Percentiles rank a stretch among this genome's conserved stretches.
Conservation (phyloP, 2,113 vertebrate genomes). For the Actenoides lindsayi region DNA sequence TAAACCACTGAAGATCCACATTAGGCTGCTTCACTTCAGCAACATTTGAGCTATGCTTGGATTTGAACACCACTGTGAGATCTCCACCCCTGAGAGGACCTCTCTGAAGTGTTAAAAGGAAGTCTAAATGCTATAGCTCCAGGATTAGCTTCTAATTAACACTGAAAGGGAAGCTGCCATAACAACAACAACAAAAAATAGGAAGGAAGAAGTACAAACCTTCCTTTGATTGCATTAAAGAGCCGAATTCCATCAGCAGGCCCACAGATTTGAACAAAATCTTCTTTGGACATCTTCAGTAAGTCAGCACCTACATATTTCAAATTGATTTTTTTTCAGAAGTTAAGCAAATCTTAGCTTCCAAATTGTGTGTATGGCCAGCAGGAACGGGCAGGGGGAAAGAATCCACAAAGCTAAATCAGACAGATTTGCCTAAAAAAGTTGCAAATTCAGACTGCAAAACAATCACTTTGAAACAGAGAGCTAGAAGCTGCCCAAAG, state of each 20-base stretch:
- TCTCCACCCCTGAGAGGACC: neutral
- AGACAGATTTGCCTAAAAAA: neutral
- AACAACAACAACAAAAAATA: neutral
- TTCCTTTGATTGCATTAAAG: conserved; percentile 93
- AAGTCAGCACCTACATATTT: conserved; percentile 87
- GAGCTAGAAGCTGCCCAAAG: neutral
- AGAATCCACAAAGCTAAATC: conserved; percentile 15
- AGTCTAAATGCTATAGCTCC: neutral
- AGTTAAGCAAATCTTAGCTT: conserved; percentile 45
- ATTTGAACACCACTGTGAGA: neutral
- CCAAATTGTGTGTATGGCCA: neutral
- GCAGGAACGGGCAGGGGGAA: neutral
- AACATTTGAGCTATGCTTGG: neutral
- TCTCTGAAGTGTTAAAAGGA: neutral
- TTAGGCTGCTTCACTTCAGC: neutral
- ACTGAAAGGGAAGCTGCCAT: neutral
- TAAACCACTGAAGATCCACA: neutral
- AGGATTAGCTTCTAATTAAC: neutral
- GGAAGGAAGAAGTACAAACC: conserved; percentile 76
- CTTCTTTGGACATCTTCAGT: conserved; percentile 92
- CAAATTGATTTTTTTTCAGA: conserved; percentile 50
- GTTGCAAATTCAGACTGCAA: neutral
- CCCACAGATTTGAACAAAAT: conserved; percentile 93
- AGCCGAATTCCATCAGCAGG: conserved; percentile 95
- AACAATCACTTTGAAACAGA: neutral